Percentiles rank a stretch among this genome's conserved stretches.
phyloP scores from a whole-genome alignment of 2,113 vertebrate species.

The Heterochromis multidens region DNA sequence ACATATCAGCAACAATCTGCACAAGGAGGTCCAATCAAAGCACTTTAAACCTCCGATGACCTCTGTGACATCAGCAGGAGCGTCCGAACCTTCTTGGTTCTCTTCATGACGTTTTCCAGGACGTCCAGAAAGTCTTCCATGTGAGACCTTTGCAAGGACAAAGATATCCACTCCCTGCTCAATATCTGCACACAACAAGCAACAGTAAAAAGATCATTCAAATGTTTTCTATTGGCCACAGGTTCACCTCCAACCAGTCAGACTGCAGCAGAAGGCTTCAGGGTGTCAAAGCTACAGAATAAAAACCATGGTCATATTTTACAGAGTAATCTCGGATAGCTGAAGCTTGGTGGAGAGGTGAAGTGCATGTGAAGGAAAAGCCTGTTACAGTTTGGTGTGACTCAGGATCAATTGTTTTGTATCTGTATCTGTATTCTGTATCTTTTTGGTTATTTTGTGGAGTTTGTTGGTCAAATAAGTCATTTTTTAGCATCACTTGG shows the following conservation, averaged over 20 bases:
- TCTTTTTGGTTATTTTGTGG: neutral
- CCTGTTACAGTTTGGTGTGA: too few relatives aligned
- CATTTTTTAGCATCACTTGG: neutral
- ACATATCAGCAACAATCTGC: neutral
- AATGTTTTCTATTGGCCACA: too few relatives aligned
- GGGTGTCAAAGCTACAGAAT: too few relatives aligned
- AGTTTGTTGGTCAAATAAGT: neutral
- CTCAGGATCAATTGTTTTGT: neutral
- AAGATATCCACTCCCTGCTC: neutral
- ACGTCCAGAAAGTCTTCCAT: neutral
- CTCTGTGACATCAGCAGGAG: neutral
- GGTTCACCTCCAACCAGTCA: too few relatives aligned
- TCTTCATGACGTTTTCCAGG: neutral
- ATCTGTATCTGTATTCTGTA: neutral
- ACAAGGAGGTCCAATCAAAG: neutral
- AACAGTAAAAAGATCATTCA: too few relatives aligned
- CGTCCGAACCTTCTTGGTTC: too few relatives aligned
- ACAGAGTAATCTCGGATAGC: too few relatives aligned
- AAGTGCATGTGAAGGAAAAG: too few relatives aligned
- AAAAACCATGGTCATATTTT: too few relatives aligned
- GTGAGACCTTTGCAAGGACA: neutral
- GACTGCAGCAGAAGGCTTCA: too few relatives aligned
- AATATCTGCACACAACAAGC: too few relatives aligned
- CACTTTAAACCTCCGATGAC: neutral
- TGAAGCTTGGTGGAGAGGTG: too few relatives aligned